phyloP scores from a whole-genome alignment of 1,140 invertebrate species.

The Euura lappo region DNA sequence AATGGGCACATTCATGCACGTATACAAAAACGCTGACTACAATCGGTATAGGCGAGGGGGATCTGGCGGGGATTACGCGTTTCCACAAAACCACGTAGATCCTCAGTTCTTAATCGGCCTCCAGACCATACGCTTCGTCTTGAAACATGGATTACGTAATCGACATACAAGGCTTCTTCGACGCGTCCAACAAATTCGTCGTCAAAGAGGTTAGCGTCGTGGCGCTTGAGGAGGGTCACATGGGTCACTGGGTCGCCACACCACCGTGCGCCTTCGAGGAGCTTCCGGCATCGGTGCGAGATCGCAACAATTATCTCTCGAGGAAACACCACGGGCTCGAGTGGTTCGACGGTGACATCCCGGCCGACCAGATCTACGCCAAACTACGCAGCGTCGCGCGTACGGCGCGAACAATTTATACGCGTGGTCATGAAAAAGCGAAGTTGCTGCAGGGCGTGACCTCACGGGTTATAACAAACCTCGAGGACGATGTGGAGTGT shows the following conservation, averaged over 20 bases:
- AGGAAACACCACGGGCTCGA: background rate
- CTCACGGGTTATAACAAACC: no score
- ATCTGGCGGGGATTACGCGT: no score
- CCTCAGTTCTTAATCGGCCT: no score
- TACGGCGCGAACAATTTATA: background rate
- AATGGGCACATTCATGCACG: no score
- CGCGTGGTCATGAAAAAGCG: background rate
- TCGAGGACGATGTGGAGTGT: no score
- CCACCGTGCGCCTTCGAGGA: background rate
- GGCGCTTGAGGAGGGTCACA: background rate
- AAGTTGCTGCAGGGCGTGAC: no score
- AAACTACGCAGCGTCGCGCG: background rate
- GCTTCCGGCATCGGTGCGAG: background rate
- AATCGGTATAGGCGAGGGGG: no score
- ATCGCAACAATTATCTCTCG: background rate
- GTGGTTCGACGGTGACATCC: background rate
- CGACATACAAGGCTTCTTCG: background rate
- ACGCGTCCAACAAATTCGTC: background rate
- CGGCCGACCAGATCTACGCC: background rate
- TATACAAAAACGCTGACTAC: no score
- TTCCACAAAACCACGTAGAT: no score
- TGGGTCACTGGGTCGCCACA: background rate
- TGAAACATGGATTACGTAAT: background rate
- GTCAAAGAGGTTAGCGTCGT: background rate
- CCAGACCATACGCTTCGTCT: no score